Percentiles rank a stretch among this genome's conserved stretches.
Conservation (phyloP, 2,888 invertebrate genomes). For the Eristalis arbustorum region DNA sequence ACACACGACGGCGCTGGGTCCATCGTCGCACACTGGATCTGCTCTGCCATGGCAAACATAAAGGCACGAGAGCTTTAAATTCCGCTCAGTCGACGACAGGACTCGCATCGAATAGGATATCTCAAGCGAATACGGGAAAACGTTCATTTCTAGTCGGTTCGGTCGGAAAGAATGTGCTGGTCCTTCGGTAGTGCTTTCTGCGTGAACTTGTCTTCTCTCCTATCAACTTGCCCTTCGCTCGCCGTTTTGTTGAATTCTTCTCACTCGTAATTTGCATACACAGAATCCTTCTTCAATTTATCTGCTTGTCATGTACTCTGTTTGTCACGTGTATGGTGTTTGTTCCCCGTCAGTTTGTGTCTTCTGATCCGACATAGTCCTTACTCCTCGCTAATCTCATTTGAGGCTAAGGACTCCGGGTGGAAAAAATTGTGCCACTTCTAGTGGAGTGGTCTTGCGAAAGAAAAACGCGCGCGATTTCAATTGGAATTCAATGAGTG, state of each 20-base stretch:
- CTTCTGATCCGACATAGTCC: not conserved
- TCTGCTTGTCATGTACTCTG: not conserved
- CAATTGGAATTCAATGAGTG: not conserved
- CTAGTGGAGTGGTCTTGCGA: too few relatives aligned
- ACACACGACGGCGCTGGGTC: not conserved
- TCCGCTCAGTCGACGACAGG: slow-evolving; percentile 70
- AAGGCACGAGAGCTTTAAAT: slow-evolving; percentile 56
- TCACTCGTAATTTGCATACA: slow-evolving; percentile 22
- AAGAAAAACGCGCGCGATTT: not conserved
- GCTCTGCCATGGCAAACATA: slow-evolving; percentile 50
- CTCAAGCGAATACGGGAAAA: not conserved
- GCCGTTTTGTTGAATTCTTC: not conserved
- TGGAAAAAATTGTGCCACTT: not conserved
- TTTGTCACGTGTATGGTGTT: not conserved
- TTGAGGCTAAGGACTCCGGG: not conserved
- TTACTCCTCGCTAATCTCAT: not conserved
- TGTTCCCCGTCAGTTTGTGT: not conserved
- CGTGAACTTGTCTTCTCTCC: slow-evolving; percentile 19
- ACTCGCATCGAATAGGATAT: slow-evolving; percentile 54
- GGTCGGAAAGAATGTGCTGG: slow-evolving; percentile 25
- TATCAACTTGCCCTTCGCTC: not conserved
- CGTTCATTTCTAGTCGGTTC: slow-evolving; percentile 25
- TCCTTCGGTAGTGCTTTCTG: slow-evolving; percentile 44
- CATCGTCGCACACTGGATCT: not conserved
- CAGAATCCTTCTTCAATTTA: slow-evolving; percentile 3